A percentile compares a stretch with the other conserved stretches of the same genome.
These are phyloP conservation scores for Lampris megalopsis DNA, from an alignment of 2,113 vertebrate genomes.

Conservation along the genomic window DNA sequence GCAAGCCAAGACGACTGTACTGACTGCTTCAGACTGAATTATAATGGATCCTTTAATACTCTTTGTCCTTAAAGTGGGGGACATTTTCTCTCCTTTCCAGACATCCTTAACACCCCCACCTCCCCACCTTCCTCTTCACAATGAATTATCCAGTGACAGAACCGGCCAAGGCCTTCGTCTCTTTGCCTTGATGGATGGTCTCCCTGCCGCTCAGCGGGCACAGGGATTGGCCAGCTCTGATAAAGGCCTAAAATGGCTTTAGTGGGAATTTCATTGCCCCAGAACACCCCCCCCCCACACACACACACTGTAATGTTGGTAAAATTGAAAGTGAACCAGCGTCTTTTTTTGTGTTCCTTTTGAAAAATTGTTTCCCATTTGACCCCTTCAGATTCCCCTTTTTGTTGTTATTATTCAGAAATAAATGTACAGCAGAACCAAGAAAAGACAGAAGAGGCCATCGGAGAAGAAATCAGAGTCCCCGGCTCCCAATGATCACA, in stretches of 20 bases:
- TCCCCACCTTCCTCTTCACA: conserved; percentile 48
- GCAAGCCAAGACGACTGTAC: conserved; percentile 4
- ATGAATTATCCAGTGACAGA: conserved; percentile 66
- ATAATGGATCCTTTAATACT: conserved; percentile 47
- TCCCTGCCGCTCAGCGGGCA: conserved; percentile 34
- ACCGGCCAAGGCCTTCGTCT: conserved; percentile 45
- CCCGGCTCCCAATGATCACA: conserved; percentile 51
- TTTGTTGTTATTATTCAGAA: conserved; percentile 7
- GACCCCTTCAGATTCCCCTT: not conserved
- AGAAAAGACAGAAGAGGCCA: conserved; percentile 28
- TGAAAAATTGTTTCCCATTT: conserved; percentile 20
- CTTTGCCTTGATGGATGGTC: conserved; percentile 65
- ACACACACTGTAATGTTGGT: conserved; percentile 22
- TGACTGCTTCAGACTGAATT: conserved; percentile 29
- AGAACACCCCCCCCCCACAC: conserved; percentile 55
- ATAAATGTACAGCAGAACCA: conserved; percentile 24
- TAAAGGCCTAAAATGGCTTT: conserved; percentile 66
- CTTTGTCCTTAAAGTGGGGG: conserved; percentile 31
- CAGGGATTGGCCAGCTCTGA: conserved; percentile 65
- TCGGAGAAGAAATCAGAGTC: conserved; percentile 49
- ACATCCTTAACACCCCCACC: not conserved
- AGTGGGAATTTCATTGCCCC: conserved; percentile 52
- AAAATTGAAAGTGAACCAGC: conserved; percentile 44
- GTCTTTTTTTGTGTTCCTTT: not conserved
- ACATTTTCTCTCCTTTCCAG: conserved; percentile 47